Percentiles rank a stretch among this genome's conserved stretches.
These are phyloP conservation scores for Lates japonicus DNA, from an alignment of 2,797 vertebrate genomes.

Conservation along the genomic window DNA sequence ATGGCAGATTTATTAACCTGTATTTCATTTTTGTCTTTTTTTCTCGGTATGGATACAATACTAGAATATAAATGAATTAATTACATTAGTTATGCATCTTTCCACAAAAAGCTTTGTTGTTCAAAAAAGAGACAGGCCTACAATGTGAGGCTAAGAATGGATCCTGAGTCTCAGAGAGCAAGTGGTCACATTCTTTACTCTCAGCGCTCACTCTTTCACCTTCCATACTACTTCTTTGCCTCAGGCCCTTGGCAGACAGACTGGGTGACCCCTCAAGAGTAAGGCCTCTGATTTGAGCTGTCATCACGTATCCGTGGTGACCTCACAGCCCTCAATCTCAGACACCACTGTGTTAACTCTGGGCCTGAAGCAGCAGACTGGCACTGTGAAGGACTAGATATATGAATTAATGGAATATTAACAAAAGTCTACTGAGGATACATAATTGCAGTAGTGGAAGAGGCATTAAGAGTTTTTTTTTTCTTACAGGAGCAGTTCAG, in stretches of 20 bases:
- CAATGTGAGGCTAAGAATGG: constrained; percentile 51
- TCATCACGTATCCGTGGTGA: constrained; percentile 70
- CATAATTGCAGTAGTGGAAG: no score
- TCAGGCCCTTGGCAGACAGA: constrained; percentile 64
- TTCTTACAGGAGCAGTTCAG: no score
- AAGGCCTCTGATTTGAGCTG: constrained; percentile 73
- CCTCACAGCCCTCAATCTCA: constrained; percentile 54
- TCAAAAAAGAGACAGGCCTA: constrained; percentile 6
- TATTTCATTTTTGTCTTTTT: background rate
- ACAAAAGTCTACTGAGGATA: background rate
- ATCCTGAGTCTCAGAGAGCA: constrained; percentile 38
- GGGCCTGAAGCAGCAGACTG: constrained; percentile 39
- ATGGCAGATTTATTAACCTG: background rate
- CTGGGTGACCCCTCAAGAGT: constrained; percentile 69
- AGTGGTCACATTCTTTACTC: constrained; percentile 71
- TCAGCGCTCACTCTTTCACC: constrained; percentile 77
- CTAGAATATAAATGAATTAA: background rate
- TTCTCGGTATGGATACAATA: no score
- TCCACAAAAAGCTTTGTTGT: background rate
- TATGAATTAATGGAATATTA: constrained; percentile 3
- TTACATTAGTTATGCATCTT: background rate
- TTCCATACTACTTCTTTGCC: constrained; percentile 50
- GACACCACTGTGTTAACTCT: constrained; percentile 48
- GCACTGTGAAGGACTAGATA: background rate
- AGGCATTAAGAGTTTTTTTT: no score